Percentiles rank a stretch among this genome's conserved stretches.
These are phyloP conservation scores for Sicus ferrugineus DNA, from an alignment of 2,888 invertebrate genomes.

Conservation along the genomic window DNA sequence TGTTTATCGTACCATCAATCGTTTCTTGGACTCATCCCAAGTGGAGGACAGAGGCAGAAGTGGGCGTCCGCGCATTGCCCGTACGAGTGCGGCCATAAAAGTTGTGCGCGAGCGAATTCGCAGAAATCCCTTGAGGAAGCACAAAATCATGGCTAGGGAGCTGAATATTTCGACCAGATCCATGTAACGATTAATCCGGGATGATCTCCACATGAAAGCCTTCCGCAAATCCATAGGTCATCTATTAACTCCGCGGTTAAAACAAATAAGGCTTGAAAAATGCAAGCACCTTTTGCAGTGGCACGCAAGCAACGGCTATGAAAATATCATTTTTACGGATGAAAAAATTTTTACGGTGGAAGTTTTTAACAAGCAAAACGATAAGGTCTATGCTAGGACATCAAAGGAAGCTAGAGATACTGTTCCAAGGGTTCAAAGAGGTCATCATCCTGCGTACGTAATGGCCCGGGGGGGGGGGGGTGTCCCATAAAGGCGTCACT, in stretches of 20 bases:
- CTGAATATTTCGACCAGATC: no score
- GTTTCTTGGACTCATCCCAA: constrained; percentile 7
- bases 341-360: constrained; percentile 12
- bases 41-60: constrained; percentile 1
- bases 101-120: not conserved
- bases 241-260: constrained; percentile 12
- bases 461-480: constrained; percentile 23
- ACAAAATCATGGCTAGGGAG: constrained; percentile 10
- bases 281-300: constrained; percentile 7
- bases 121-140: not conserved
- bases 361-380: constrained; percentile 3
- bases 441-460: constrained; percentile 22
- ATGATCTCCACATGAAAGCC: constrained; percentile 1
- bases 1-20: constrained; percentile 4
- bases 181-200: no score
- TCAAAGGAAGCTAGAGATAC: constrained; percentile 6
- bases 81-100: constrained; percentile 7
- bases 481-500: constrained; percentile 17
- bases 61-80: not conserved
- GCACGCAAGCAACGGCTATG: constrained; percentile 9
- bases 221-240: not conserved
- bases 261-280: constrained; percentile 1
- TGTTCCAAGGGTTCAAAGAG: constrained; percentile 15
- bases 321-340: constrained; percentile 5
- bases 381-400: constrained; percentile 14